Base-by-base conservation (phyloP, 1,140 invertebrate genomes). In the Drosophila cardini region DNA sequence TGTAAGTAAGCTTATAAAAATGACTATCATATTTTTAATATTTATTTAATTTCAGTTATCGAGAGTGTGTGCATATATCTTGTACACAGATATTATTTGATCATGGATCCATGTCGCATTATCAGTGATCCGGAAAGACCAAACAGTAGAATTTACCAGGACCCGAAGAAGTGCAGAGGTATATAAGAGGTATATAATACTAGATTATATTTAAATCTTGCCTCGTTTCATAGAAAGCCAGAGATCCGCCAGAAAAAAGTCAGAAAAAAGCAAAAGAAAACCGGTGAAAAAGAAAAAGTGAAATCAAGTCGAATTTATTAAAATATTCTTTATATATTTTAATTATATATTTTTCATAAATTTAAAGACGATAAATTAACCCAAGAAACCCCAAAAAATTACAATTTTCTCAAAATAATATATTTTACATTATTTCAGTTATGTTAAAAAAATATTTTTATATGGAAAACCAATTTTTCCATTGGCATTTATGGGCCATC, bases 1-100 rank as follows among this genome's bases (percentile, higher is more conserved):
- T 50, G 82, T 86, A 15, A 52, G 71, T 60, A 10, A n/a, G 4
- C 3, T 10, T 9, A 26, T 26, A 4, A 5, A 8, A n/a, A 2
- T 4, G 3, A 21, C 8, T 34, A 16, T 18, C 34, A 9, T 4
- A 42, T 13, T 6, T 18, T n/a, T 34, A 36, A 9, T 9, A 42
- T 16, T 15, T 1, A 10, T 1, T 11, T 11, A 4, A 11, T 55
- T 50, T 43, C 30, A 86, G 82, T 70, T 67, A 69, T 86, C 18
- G 82, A 86, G 53, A 48, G 43, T 11, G 6, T 36, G 0, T 76
- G 55, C 52, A 82, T 86, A 13, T 87, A 72, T 16, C 13, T 82
- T 7, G 62, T 86, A 8, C 26, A 72, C 50, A 50, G 60, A 4
- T 86, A 78, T 38, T 86, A 86, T 50, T 16, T 69, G 46, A 11